A percentile compares a stretch with the other conserved stretches of the same genome.
Evolutionary conservation across 2,888 invertebrate species (phyloP).

Genomic region (Ametastegia equiseti): DNA sequence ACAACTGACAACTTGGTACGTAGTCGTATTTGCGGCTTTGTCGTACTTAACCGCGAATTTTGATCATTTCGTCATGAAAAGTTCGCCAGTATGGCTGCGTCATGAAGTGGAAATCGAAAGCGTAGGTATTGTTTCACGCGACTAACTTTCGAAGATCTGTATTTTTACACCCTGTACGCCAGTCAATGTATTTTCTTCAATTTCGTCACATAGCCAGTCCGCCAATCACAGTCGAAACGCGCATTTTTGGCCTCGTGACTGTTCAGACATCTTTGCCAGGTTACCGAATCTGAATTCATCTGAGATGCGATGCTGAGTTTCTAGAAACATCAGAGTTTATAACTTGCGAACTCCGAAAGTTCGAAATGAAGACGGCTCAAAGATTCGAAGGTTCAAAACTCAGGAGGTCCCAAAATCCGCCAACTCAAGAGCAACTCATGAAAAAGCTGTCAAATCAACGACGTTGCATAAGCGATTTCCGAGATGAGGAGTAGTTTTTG

Average conservation of each 20-base stretch:
- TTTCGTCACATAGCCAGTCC: neutral
- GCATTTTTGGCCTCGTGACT: slow-evolving; percentile 27
- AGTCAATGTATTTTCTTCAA: neutral
- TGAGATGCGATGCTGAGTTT: too few relatives aligned
- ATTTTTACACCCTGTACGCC: neutral
- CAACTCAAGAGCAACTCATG: too few relatives aligned
- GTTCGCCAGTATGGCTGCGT: neutral
- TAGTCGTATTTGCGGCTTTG: neutral
- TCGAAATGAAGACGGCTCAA: too few relatives aligned
- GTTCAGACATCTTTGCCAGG: neutral
- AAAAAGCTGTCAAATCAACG: too few relatives aligned
- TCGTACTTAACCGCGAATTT: neutral
- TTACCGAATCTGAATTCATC: slow-evolving; percentile 1
- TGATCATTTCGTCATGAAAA: slow-evolving; percentile 3
- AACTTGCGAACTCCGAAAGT: too few relatives aligned
- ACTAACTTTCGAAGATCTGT: neutral
- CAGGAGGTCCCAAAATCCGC: too few relatives aligned
- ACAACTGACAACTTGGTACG: slow-evolving; percentile 11
- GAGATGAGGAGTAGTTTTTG: too few relatives aligned
- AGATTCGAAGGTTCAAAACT: too few relatives aligned
- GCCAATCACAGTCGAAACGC: slow-evolving; percentile 6
- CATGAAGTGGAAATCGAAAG: neutral
- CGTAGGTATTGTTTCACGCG: neutral
- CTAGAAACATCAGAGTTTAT: too few relatives aligned
- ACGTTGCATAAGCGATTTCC: too few relatives aligned